Evolutionary conservation across 2,888 invertebrate species (phyloP).

Genomic region (Crossocerus cetratus): DNA sequence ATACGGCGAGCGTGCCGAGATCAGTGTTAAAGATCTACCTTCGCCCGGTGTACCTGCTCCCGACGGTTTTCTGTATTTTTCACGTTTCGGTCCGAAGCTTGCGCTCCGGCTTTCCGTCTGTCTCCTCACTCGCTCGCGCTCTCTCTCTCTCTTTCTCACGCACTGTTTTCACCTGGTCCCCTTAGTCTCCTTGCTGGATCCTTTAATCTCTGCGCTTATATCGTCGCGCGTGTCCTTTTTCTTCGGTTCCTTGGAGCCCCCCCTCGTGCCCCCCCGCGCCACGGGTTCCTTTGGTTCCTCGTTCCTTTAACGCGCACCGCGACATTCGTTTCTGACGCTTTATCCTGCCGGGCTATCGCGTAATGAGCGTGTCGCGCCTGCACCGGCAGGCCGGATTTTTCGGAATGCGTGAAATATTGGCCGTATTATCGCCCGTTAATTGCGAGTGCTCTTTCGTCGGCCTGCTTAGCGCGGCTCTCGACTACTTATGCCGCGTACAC

Average conservation of each 20-base stretch:
- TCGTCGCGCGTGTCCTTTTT: conserved; percentile 5
- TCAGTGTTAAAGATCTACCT: conserved; percentile 60
- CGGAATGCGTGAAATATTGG: conserved; percentile 38
- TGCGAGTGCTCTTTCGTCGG: conserved; percentile 22
- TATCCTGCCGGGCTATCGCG: conserved; percentile 43
- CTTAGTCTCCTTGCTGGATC: conserved; percentile 10
- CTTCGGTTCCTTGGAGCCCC: conserved; percentile 20
- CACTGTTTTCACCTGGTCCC: background rate
- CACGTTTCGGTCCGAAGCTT: conserved; percentile 45
- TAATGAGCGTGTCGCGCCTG: conserved; percentile 50
- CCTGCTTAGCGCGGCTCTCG: conserved; percentile 22
- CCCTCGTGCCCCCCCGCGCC: background rate
- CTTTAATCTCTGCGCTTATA: conserved; percentile 20
- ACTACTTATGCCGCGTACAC: conserved; percentile 8
- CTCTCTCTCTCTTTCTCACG: conserved; percentile 6
- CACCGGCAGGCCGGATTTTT: conserved; percentile 29
- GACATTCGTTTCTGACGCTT: conserved; percentile 43
- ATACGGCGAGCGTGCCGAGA: conserved; percentile 53
- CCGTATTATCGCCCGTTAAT: conserved; percentile 37
- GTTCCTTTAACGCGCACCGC: conserved; percentile 11
- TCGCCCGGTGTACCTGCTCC: conserved; percentile 57
- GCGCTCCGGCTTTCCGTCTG: conserved; percentile 19
- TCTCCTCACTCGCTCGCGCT: conserved; percentile 12
- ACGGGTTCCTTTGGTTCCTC: conserved; percentile 1
- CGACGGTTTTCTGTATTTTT: conserved; percentile 63